Percentiles rank a stretch among this genome's conserved stretches.
These are phyloP conservation scores for Tetragnatha montana DNA, from an alignment of 2,888 invertebrate genomes.

Conservation along the genomic window DNA sequence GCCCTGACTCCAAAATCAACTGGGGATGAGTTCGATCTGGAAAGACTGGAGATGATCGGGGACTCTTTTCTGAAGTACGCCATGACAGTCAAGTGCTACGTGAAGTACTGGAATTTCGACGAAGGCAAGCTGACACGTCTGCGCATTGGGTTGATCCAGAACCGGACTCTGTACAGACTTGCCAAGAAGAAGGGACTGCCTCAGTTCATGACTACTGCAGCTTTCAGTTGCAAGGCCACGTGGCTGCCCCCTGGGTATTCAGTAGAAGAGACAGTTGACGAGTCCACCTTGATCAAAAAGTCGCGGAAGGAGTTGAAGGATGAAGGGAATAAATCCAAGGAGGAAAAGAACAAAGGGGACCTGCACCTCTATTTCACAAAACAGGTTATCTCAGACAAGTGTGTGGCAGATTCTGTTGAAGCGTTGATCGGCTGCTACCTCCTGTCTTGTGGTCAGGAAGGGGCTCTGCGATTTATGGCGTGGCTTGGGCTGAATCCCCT, in stretches of 20 bases:
- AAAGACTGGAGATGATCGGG: slow-evolving; percentile 90
- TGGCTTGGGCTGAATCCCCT: slow-evolving; percentile 68
- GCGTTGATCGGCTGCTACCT: slow-evolving; percentile 89
- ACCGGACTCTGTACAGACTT: slow-evolving; percentile 92
- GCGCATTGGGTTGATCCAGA: slow-evolving; percentile 92
- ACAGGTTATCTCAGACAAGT: slow-evolving; percentile 77
- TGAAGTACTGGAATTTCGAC: slow-evolving; percentile 95
- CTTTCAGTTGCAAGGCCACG: slow-evolving; percentile 98
- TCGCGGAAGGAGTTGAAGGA: slow-evolving; percentile 71
- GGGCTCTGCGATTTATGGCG: slow-evolving; percentile 73
- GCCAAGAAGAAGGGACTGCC: slow-evolving; percentile 93
- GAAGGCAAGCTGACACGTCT: slow-evolving; percentile 98
- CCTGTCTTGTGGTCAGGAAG: slow-evolving; percentile 78
- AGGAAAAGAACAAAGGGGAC: background rate
- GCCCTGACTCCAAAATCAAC: slow-evolving; percentile 85
- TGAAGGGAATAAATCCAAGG: slow-evolving; percentile 70
- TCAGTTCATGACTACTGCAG: slow-evolving; percentile 96
- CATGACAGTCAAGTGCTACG: slow-evolving; percentile 96
- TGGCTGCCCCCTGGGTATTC: slow-evolving; percentile 89
- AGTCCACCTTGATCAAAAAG: slow-evolving; percentile 20
- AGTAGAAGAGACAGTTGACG: slow-evolving; percentile 78
- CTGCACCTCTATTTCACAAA: slow-evolving; percentile 34
- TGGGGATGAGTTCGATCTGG: slow-evolving; percentile 86
- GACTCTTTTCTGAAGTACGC: slow-evolving; percentile 93
- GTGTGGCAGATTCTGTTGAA: slow-evolving; percentile 89